phyloP scores from a whole-genome alignment of 1,140 invertebrate species.

The Rhopalosiphum maidis region DNA sequence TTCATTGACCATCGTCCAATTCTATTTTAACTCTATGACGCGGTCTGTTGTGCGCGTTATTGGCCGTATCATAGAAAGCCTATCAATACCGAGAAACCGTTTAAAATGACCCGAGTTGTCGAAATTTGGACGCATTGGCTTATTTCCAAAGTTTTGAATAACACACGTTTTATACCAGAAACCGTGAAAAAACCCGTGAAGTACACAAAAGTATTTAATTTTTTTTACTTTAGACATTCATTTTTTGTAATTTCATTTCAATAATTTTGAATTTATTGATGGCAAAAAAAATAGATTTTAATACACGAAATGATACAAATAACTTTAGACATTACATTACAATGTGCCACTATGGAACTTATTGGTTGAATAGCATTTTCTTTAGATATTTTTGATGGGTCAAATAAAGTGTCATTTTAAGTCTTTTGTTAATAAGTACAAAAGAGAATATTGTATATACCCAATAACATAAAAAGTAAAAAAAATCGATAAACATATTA shows the following conservation, averaged over 20 bases:
- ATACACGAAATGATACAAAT: background rate
- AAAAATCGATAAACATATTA: background rate
- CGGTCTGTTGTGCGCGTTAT: constrained; percentile 26
- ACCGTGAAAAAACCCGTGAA: background rate
- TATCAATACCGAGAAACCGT: background rate
- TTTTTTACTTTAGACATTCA: background rate
- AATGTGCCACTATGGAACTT: background rate
- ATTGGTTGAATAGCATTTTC: background rate
- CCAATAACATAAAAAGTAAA: background rate
- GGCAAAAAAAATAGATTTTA: background rate
- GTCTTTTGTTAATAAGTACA: background rate
- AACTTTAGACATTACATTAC: background rate
- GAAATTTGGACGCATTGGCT: background rate
- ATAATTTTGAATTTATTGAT: background rate
- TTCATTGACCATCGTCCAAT: constrained; percentile 47
- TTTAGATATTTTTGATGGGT: background rate
- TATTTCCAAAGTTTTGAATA: constrained; percentile 21
- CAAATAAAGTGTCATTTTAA: background rate
- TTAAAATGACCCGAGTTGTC: background rate
- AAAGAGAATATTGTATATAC: background rate
- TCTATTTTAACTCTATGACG: constrained; percentile 33
- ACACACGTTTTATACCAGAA: too few species aligned
- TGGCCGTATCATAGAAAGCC: constrained; percentile 45
- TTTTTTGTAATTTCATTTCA: background rate
- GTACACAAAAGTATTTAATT: background rate